phyloP scores from a whole-genome alignment of 2,888 invertebrate species.

The Orchesella flavescens region DNA sequence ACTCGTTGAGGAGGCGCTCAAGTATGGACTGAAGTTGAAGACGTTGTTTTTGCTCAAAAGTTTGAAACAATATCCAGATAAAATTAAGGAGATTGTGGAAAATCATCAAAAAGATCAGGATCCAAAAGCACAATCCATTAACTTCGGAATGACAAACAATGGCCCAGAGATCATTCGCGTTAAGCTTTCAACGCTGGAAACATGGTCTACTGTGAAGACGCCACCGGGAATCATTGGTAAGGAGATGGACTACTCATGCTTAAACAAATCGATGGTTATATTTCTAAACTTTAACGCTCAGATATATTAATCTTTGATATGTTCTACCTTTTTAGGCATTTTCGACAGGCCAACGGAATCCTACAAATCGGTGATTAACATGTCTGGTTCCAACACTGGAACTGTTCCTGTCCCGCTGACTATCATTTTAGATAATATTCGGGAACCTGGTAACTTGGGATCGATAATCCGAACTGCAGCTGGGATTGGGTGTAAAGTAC shows the following conservation, averaged over 20 bases:
- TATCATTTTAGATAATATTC: slow-evolving; percentile 89
- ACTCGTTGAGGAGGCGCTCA: slow-evolving; percentile 85
- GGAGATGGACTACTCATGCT: no score
- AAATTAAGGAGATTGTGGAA: slow-evolving; percentile 2
- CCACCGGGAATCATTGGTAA: slow-evolving; percentile 89
- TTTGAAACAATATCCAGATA: slow-evolving; percentile 43
- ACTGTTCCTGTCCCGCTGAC: slow-evolving; percentile 82
- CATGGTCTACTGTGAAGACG: slow-evolving; percentile 88
- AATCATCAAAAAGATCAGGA: no score
- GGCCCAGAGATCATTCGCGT: slow-evolving; percentile 81
- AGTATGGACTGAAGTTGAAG: slow-evolving; percentile 80
- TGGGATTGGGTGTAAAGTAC: slow-evolving; percentile 84
- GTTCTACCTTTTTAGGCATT: slow-evolving; percentile 72
- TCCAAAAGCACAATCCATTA: no score
- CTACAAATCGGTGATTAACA: no score
- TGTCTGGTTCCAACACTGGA: no score
- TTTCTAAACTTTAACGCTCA: no score
- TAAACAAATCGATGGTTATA: no score
- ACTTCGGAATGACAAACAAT: background rate
- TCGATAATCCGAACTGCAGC: slow-evolving; percentile 86
- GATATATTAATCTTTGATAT: no score
- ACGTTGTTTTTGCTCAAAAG: slow-evolving; percentile 80
- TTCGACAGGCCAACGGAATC: slow-evolving; percentile 74
- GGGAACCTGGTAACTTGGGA: slow-evolving; percentile 93
- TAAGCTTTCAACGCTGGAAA: slow-evolving; percentile 83